These are phyloP conservation scores for Merops nubicus DNA, from an alignment of 2,113 vertebrate species.

Conservation along the genomic window DNA sequence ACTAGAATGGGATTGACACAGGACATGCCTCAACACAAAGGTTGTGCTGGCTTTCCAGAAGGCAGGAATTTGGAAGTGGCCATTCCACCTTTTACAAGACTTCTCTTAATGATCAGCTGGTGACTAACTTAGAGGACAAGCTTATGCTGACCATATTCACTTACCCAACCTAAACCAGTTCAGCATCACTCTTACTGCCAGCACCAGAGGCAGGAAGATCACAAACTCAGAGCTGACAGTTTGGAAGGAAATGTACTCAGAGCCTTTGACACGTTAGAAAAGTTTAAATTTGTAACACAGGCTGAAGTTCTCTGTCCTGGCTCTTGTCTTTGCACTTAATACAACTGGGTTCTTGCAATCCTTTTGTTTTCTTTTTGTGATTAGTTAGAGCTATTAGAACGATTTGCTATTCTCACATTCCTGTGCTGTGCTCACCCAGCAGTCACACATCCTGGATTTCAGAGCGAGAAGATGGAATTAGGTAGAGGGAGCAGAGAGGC, in stretches of 20 bases:
- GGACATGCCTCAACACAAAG: neutral
- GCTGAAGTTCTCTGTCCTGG: neutral
- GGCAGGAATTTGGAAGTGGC: neutral
- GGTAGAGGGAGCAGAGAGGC: neutral
- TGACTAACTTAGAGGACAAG: neutral
- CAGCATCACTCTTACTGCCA: neutral
- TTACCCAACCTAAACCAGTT: neutral
- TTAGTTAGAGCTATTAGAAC: neutral
- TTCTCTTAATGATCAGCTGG: neutral
- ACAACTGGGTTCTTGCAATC: neutral
- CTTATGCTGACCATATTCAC: neutral
- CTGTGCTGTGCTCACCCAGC: neutral
- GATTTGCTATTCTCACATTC: neutral
- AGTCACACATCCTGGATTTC: rapidly evolving
- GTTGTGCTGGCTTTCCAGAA: neutral
- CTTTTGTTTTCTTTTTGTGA: neutral
- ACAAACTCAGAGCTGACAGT: neutral
- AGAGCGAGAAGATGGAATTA: neutral
- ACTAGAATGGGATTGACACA: neutral
- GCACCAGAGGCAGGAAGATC: neutral
- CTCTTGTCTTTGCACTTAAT: conserved; percentile 31
- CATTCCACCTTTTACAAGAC: neutral
- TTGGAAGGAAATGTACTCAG: neutral
- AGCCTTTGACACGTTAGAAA: too few species aligned
- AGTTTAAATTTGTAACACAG: neutral